phyloP scores from a whole-genome alignment of 1,140 invertebrate species.

The Zaprionus capensis region DNA sequence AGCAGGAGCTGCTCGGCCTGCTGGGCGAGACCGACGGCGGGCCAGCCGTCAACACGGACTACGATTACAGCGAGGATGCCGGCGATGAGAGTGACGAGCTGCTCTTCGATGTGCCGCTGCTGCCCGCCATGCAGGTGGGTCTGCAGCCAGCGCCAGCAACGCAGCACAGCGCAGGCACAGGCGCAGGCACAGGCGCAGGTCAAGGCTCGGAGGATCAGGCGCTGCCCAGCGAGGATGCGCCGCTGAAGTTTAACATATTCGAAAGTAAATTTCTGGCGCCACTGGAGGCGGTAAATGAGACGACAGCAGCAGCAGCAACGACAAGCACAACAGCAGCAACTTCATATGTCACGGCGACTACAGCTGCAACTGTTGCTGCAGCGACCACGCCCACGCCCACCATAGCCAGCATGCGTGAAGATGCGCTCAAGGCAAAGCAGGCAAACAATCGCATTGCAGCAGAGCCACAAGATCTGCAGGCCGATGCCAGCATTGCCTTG shows the following conservation, averaged over 20 bases:
- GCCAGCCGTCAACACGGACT: constrained; percentile 37
- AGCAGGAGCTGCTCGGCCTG: constrained; percentile 57
- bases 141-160: neutral
- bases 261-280: constrained; percentile 71
- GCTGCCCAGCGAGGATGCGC: constrained; percentile 75
- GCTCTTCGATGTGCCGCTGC: constrained; percentile 29
- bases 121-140: constrained; percentile 12
- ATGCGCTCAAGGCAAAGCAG: constrained; percentile 11
- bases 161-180: neutral
- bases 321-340: constrained; percentile 14
- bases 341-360: neutral
- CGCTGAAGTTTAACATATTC: constrained; percentile 81
- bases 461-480: constrained; percentile 39
- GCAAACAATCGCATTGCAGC: constrained; percentile 32
- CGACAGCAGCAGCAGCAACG: constrained; percentile 6
- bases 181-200: neutral
- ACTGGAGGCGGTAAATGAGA: constrained; percentile 28
- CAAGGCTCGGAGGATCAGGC: constrained; percentile 51
- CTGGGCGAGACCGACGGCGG: constrained; percentile 19
- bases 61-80: constrained; percentile 50
- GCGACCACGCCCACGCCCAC: constrained; percentile 20
- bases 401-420: constrained; percentile 23
- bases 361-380: constrained; percentile 7
- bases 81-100: constrained; percentile 43
- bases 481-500: constrained; percentile 45